Base-by-base conservation (phyloP, 92 coral and sea anemone genomes). In the Epizoanthus stellaris region DNA sequence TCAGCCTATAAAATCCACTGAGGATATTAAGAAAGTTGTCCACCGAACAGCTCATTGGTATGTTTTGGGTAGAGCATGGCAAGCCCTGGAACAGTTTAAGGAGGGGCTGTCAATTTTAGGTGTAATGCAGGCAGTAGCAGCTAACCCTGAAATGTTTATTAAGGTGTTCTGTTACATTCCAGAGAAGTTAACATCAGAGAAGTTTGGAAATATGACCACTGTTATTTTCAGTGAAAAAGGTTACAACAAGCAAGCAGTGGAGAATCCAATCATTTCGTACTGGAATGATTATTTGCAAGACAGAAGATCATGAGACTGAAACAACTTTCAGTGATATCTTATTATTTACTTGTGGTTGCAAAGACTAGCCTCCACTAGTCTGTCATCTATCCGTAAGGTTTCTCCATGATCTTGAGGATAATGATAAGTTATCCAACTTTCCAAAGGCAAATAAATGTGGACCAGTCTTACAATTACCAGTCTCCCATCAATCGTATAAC, bases 271-370 rank as follows among this genome's bases (percentile, higher is more conserved):
- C 34, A 80, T 91, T 12, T 64, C 94, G 25, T 73, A 88, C 63
- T 90, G 93, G 92, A 63, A 68, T 45, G 93, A 92, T 60, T 93
- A 84, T 38, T 88, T 87, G 57, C 93, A 90, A 72, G 93, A 93
- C 63, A 73, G 96, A 93, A 88, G 96, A 93, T 38, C 80, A 76
- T 14, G 90, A 87, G 85, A 85, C 90, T 19, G 76, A 64, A 69
- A 75, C 90, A 58, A 66, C 91, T 80, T 80, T 93, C 23, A 85
- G 85, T 80, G 93, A 90, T 62, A 49, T 93, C 20, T 72, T 93
- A 72, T 92, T 92, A 72, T 93, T 90, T 66, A 74, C 76, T 53
- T 68, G 76, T 8, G 94, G 96, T 67, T 93, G 92, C 61, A 93
- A 91, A 66, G 73, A 93, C 70, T 40, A 82, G 20, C 96, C 94